Evolutionary conservation across 2,888 invertebrate species (phyloP).

Genomic region (Amiota communis): DNA sequence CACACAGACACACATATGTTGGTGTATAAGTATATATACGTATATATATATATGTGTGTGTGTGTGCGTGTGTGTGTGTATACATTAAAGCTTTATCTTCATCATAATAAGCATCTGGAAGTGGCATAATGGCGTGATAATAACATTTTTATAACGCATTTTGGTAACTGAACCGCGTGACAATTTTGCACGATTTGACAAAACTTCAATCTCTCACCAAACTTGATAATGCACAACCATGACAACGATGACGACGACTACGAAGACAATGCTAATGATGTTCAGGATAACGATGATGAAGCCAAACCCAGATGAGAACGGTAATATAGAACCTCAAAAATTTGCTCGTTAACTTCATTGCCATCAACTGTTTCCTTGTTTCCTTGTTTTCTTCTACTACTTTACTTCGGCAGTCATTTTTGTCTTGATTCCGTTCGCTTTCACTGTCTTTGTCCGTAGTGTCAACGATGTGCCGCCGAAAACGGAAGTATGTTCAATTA

Average conservation of each 20-base stretch:
- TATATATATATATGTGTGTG: background rate
- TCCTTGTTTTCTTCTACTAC: background rate
- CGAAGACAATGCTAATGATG: background rate
- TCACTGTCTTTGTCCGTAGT: background rate
- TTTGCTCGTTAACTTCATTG: too few species aligned
- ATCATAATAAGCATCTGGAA: slow-evolving; percentile 60
- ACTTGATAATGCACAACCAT: slow-evolving; percentile 12
- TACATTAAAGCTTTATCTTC: slow-evolving; percentile 50
- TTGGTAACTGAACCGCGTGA: slow-evolving; percentile 53
- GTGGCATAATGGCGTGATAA: slow-evolving; percentile 61
- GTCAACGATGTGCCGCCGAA: slow-evolving; percentile 1
- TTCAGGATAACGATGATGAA: background rate
- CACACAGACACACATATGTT: background rate
- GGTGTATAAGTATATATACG: background rate
- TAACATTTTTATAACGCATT: slow-evolving; percentile 62
- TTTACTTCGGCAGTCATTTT: background rate
- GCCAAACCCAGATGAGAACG: too few species aligned
- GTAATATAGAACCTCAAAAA: too few species aligned
- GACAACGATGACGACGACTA: slow-evolving; percentile 5
- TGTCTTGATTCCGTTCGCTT: background rate
- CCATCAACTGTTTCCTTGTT: background rate
- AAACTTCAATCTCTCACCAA: too few species aligned
- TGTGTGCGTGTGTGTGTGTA: slow-evolving; percentile 11
- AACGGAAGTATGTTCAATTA: slow-evolving; percentile 43
- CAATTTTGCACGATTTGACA: slow-evolving; percentile 30